phyloP scores from a whole-genome alignment of 2,888 invertebrate genomes.

The Latrodectus elegans region DNA sequence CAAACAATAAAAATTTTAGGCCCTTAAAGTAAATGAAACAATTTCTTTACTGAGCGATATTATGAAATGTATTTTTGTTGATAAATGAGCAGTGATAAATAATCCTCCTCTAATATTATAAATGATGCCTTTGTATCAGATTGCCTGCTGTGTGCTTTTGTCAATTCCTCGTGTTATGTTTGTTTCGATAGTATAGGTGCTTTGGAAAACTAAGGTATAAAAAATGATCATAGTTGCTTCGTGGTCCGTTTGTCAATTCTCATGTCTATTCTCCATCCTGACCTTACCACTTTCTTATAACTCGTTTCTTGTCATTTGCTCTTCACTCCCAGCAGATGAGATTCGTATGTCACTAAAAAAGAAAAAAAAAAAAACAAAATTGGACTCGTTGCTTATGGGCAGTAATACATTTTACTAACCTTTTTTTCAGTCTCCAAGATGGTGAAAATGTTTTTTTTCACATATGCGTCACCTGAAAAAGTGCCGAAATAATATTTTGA shows the following conservation, averaged over 20 bases:
- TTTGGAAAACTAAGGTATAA: conserved; percentile 48
- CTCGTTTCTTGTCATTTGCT: conserved; percentile 51
- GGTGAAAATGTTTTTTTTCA: neutral
- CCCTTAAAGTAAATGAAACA: too few relatives aligned
- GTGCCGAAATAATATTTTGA: too few relatives aligned
- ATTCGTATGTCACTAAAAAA: conserved; percentile 11
- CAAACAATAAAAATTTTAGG: too few relatives aligned
- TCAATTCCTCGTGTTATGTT: too few relatives aligned
- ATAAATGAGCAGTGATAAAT: too few relatives aligned
- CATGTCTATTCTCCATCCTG: conserved; percentile 49
- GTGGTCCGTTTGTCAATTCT: conserved; percentile 36
- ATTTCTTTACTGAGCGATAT: too few relatives aligned
- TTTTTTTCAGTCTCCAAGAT: conserved; percentile 44
- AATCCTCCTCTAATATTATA: too few relatives aligned
- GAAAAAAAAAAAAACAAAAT: conserved; percentile 32
- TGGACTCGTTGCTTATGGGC: conserved; percentile 53
- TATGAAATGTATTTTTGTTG: too few relatives aligned
- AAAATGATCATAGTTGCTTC: conserved; percentile 37
- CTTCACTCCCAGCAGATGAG: conserved; percentile 50
- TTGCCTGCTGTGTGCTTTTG: too few relatives aligned
- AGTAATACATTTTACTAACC: conserved; percentile 34
- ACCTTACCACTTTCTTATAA: conserved; percentile 52
- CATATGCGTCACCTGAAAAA: too few relatives aligned
- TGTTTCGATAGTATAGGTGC: conserved; percentile 1
- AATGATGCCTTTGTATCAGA: too few relatives aligned